Base-by-base conservation (phyloP, 2,888 invertebrate species). In the Meandrusa payeni region DNA sequence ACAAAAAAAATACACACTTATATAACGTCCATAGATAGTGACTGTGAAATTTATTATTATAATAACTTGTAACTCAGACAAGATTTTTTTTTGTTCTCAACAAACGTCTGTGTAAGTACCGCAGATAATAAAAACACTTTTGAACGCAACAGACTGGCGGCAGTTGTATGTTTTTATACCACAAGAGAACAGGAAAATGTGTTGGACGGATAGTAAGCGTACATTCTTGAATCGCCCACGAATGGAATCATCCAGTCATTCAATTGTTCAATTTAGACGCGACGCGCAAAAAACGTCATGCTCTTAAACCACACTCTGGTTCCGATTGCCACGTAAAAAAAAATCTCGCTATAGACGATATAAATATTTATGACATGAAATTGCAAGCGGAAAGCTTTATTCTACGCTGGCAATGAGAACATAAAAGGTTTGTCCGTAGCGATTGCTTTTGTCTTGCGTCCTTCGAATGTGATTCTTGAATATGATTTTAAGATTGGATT, bases 171-270 rank as follows among this genome's bases (percentile, higher is more conserved):
- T 34, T 37, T 37, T n/a, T 9, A 20, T n/a, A n/a, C n/a, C n/a
- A n/a, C n/a, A 19, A 11, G 20, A 36, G 13, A 23, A 24, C 19
- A 31, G 29, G 38, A 38, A 38, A 34, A 26, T 23, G 31, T 27
- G 33, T 26, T 4, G 11, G 19, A 17, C 20, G 27, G 26, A 36
- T 42, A 27, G 37, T 32, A 13, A 37, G 20, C 26, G 37, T 43
- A 38, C 37, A 43, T 43, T 32, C 37, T 43, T 37, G 19, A 37
- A 6, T 26, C 43, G 37, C 32, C 37, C 20, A 43, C 43, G 26
- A 32, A 13, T 27, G 26, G 17, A 43, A 43, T 38, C 24, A 37
- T 42, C 37, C 43, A 43, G 37, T 31, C 37, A 37, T 38, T 43
- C 37, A 38, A 33, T 41, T 41, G 37, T 37, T 27, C 26, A 32